Conservation (phyloP, 2,113 vertebrate genomes). For the Colossoma macropomum region DNA sequence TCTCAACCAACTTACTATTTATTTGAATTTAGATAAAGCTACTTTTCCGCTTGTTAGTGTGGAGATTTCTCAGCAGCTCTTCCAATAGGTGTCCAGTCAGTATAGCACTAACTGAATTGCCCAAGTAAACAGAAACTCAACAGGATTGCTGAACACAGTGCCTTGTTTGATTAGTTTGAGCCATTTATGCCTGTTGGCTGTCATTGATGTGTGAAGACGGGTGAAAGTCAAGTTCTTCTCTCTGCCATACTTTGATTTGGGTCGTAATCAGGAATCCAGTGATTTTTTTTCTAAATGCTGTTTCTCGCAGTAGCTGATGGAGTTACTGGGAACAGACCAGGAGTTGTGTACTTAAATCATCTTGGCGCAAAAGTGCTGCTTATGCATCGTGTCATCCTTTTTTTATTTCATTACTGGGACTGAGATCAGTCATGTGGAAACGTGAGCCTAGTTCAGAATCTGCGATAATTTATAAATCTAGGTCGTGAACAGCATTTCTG, state of each 20-base stretch:
- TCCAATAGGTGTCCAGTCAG: background rate
- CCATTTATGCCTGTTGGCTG: slow-evolving; percentile 32
- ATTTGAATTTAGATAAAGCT: slow-evolving; percentile 28
- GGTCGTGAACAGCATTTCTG: background rate
- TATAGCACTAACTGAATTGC: background rate
- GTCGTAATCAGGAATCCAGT: background rate
- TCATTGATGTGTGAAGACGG: slow-evolving; percentile 17
- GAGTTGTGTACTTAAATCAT: background rate
- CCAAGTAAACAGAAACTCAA: slow-evolving; percentile 30
- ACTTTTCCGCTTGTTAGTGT: slow-evolving; percentile 12
- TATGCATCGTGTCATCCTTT: background rate
- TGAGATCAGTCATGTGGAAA: background rate
- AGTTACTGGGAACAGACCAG: background rate
- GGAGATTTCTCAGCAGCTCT: slow-evolving; percentile 11
- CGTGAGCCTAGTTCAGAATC: background rate
- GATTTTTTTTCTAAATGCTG: background rate
- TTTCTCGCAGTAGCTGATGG: background rate
- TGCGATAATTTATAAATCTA: background rate
- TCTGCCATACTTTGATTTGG: slow-evolving; percentile 6
- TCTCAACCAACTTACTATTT: slow-evolving; percentile 35
- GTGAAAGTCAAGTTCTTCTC: background rate
- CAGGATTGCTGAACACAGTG: slow-evolving; percentile 69
- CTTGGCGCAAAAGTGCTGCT: background rate
- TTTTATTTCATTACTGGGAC: background rate
- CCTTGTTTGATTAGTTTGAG: slow-evolving; percentile 71